Percentiles rank a stretch among this genome's conserved stretches.
Conservation (phyloP, 2,113 vertebrate species). For the Pleuronectes platessa region DNA sequence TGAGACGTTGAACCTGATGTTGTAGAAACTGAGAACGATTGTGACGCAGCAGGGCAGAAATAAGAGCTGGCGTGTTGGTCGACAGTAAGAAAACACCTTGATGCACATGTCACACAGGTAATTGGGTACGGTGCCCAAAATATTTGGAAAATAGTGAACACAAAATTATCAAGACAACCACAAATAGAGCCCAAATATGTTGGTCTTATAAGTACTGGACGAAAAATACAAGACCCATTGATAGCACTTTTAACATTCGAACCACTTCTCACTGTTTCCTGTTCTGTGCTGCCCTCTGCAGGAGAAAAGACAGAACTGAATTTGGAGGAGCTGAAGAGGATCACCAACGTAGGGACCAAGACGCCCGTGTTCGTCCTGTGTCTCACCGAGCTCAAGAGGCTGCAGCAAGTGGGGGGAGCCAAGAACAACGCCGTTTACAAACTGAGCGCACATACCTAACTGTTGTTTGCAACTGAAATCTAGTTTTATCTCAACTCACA, state of each 20-base stretch:
- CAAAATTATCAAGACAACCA: neutral
- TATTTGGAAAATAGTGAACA: neutral
- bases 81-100: neutral
- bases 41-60: neutral
- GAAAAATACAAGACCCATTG: too few relatives aligned
- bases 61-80: neutral
- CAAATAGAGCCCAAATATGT: neutral
- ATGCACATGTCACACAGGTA: neutral
- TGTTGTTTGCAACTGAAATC: neutral
- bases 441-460: conserved; percentile 54
- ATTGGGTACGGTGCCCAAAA: neutral
- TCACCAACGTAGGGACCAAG: conserved; percentile 62
- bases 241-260: too few relatives aligned
- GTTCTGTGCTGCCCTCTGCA: conserved; percentile 57
- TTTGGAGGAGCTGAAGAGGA: conserved; percentile 70
- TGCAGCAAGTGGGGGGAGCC: conserved; percentile 62
- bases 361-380: conserved; percentile 73
- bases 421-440: conserved; percentile 63
- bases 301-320: conserved; percentile 54
- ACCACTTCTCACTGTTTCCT: neutral
- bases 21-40: neutral
- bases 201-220: neutral
- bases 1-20: neutral
- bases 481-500: neutral
- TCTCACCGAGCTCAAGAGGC: conserved; percentile 75